Evolutionary conservation across 30 jellyfish, hydroid and myxozoan species (phyloP).

Genomic region (Aurelia aurita): DNA sequence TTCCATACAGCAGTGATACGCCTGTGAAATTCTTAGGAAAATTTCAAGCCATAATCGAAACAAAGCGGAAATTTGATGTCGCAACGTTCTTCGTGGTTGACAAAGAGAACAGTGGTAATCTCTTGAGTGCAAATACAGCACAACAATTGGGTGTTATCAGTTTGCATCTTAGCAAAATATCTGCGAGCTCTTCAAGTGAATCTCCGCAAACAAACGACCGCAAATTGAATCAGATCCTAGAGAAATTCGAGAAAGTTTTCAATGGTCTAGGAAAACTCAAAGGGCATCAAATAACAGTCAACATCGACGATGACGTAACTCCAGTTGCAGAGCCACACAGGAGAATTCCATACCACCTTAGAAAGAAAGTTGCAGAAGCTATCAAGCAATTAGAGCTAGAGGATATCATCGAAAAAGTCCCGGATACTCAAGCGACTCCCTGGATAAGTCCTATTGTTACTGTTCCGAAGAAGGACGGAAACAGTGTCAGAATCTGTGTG

Average conservation of each 20-base stretch:
- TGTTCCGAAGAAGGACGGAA: constrained; percentile 28
- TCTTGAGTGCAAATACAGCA: not conserved
- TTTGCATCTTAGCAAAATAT: not conserved
- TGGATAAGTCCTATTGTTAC: constrained; percentile 11
- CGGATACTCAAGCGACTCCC: constrained; percentile 15
- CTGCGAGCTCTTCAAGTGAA: no score
- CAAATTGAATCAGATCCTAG: not conserved
- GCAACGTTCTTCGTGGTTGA: no score
- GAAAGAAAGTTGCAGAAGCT: constrained; percentile 6
- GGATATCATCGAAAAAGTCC: constrained; percentile 12
- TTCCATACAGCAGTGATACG: no score
- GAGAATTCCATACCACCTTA: no score
- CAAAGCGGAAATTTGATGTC: no score
- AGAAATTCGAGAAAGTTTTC: not conserved
- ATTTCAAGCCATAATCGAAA: no score
- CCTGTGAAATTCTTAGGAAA: no score
- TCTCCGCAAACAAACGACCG: not conserved
- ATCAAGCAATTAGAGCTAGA: constrained; percentile 1
- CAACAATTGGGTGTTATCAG: not conserved
- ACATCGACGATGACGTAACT: no score
- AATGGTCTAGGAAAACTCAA: constrained; percentile 29
- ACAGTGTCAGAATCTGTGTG: constrained; percentile 20
- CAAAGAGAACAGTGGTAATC: no score
- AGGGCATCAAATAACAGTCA: not conserved
- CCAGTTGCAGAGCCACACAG: no score